phyloP scores from a whole-genome alignment of 35 echinoderm and acorn worm genomes.

The Apostichopus californicus region DNA sequence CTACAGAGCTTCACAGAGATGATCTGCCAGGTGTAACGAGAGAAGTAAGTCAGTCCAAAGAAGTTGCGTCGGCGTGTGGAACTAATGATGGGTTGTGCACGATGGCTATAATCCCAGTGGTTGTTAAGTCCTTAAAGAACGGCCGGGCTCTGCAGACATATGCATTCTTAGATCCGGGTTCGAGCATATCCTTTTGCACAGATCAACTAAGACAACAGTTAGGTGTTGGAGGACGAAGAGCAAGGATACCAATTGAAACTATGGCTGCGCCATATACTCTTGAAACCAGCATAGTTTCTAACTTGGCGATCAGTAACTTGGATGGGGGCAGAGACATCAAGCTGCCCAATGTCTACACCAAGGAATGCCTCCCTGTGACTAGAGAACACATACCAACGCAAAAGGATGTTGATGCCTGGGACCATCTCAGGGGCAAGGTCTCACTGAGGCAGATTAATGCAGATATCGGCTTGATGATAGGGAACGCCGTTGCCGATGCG shows the following conservation, averaged over 20 bases:
- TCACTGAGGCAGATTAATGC: not conserved
- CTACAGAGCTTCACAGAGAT: too few species aligned
- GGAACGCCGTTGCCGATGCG: too few species aligned
- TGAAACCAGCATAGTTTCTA: too few species aligned
- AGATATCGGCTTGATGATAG: too few species aligned
- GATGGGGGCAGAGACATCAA: not conserved
- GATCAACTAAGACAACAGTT: too few species aligned
- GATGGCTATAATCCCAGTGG: not conserved
- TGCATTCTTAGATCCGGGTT: too few species aligned
- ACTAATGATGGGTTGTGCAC: constrained; percentile 49
- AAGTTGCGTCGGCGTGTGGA: too few species aligned
- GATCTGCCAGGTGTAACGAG: not conserved
- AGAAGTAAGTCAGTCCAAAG: not conserved
- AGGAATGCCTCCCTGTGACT: constrained; percentile 12
- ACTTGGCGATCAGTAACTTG: not conserved
- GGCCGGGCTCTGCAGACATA: too few species aligned
- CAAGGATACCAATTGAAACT: too few species aligned
- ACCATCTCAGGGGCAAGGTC: constrained; percentile 9
- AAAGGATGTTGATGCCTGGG: constrained; percentile 24
- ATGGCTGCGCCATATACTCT: not conserved
- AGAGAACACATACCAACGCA: constrained; percentile 23
- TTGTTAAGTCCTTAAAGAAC: too few species aligned
- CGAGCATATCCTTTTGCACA: too few species aligned
- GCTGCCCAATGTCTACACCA: constrained; percentile 48
- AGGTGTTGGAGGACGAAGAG: too few species aligned